Percentiles rank a stretch among this genome's conserved stretches.
These are phyloP conservation scores for Dryocosmus kuriphilus DNA, from an alignment of 2,888 invertebrate species.

Conservation along the genomic window DNA sequence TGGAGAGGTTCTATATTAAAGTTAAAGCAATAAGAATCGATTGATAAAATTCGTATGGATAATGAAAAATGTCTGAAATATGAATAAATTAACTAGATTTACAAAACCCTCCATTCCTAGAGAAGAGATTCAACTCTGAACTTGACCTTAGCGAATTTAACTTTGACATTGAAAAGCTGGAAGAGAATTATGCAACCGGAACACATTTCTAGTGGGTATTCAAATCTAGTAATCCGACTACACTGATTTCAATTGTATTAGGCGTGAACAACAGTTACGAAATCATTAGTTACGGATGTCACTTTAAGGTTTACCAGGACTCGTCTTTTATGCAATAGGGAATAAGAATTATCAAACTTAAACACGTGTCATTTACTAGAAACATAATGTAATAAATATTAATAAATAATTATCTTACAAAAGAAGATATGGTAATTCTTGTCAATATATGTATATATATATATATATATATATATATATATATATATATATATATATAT, in stretches of 20 bases:
- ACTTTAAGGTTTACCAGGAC: no score
- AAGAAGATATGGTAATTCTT: not conserved
- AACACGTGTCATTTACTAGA: not conserved
- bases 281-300: not conserved
- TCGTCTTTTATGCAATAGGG: not conserved
- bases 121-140: not conserved
- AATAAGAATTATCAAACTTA: not conserved
- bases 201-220: not conserved
- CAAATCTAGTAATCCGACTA: slow-evolving; percentile 20
- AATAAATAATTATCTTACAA: not conserved
- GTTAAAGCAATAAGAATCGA: not conserved
- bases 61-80: not conserved
- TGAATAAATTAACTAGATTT: not conserved
- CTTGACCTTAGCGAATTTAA: slow-evolving; percentile 6
- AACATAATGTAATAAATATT: no score
- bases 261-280: slow-evolving; percentile 1
- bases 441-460: no score
- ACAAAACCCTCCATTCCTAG: not conserved
- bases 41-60: not conserved
- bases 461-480: no score
- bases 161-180: slow-evolving; percentile 8
- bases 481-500: no score
- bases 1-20: not conserved
- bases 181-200: slow-evolving; percentile 35
- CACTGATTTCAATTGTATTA: not conserved